These are phyloP conservation scores for Pseudomyrmex sp. DNA, from an alignment of 1,140 invertebrate species.

Conservation along the genomic window DNA sequence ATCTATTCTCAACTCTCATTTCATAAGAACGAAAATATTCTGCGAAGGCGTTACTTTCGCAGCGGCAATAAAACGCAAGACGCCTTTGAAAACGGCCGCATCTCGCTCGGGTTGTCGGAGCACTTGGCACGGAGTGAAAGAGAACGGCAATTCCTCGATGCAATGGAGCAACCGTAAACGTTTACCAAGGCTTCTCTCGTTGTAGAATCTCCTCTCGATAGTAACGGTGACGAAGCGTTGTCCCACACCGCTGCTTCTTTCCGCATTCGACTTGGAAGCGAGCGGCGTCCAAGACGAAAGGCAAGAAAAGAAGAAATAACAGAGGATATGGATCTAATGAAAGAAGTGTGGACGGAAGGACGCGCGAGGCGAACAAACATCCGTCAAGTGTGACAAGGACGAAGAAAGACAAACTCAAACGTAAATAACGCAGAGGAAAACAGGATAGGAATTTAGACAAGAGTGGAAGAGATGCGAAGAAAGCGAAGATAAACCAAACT, in stretches of 20 bases:
- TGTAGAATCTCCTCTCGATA: slow-evolving; percentile 62
- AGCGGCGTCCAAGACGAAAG: slow-evolving; percentile 33
- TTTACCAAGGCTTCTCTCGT: slow-evolving; percentile 67
- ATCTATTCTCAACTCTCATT: slow-evolving; percentile 67
- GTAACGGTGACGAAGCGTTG: slow-evolving; percentile 46
- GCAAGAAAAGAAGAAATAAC: slow-evolving; percentile 44
- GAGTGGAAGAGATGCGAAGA: background rate
- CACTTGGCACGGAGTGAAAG: slow-evolving; percentile 65
- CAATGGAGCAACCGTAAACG: slow-evolving; percentile 69
- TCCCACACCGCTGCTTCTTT: slow-evolving; percentile 19
- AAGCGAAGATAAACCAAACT: slow-evolving; percentile 20
- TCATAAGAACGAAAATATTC: slow-evolving; percentile 64
- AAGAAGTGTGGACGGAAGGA: slow-evolving; percentile 27
- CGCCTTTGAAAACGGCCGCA: slow-evolving; percentile 61
- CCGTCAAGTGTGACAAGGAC: background rate
- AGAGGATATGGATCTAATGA: slow-evolving; percentile 49
- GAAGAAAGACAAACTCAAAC: slow-evolving; percentile 12
- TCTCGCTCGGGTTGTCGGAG: slow-evolving; percentile 35
- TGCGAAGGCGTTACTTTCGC: slow-evolving; percentile 61
- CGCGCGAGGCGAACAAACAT: slow-evolving; percentile 10
- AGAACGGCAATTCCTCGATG: slow-evolving; percentile 62
- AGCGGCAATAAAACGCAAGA: slow-evolving; percentile 56
- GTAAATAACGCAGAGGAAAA: slow-evolving; percentile 23
- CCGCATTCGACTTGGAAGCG: background rate
- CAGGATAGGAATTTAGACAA: slow-evolving; percentile 15